Evolutionary conservation across 2,888 invertebrate genomes (phyloP).

Genomic region (Orchesellides sinensis): DNA sequence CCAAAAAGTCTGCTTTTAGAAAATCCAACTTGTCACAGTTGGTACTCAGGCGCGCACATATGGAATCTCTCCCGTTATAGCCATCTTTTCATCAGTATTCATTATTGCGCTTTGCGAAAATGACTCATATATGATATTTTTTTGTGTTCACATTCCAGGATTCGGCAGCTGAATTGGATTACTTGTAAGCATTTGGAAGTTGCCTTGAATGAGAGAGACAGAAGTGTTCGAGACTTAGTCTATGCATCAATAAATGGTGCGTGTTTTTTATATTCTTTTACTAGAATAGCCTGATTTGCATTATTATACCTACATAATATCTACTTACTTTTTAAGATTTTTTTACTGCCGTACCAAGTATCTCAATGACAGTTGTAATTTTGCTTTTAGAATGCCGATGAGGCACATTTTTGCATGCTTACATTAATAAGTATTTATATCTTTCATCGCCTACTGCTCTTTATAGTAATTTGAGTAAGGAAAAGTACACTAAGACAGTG

Average conservation of each 20-base stretch:
- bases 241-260: slow-evolving; percentile 94
- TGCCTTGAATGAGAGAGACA: slow-evolving; percentile 89
- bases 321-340: background rate
- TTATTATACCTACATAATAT: background rate
- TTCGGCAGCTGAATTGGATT: slow-evolving; percentile 97
- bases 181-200: slow-evolving; percentile 96
- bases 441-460: too few species aligned
- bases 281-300: background rate
- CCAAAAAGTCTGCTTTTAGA: slow-evolving; percentile 1
- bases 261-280: background rate
- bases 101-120: background rate
- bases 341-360: background rate
- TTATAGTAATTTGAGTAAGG: too few species aligned
- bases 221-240: slow-evolving; percentile 91
- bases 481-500: too few species aligned
- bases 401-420: too few species aligned
- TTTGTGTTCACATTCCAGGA: slow-evolving; percentile 79
- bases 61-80: too few species aligned
- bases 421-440: background rate
- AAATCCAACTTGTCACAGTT: too few species aligned
- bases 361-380: background rate
- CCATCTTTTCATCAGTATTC: too few species aligned
- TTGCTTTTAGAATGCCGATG: too few species aligned
- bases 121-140: slow-evolving; percentile 3
- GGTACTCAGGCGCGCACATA: too few species aligned